phyloP scores from a whole-genome alignment of 2,797 vertebrate species.

The Steatocranus sp. region DNA sequence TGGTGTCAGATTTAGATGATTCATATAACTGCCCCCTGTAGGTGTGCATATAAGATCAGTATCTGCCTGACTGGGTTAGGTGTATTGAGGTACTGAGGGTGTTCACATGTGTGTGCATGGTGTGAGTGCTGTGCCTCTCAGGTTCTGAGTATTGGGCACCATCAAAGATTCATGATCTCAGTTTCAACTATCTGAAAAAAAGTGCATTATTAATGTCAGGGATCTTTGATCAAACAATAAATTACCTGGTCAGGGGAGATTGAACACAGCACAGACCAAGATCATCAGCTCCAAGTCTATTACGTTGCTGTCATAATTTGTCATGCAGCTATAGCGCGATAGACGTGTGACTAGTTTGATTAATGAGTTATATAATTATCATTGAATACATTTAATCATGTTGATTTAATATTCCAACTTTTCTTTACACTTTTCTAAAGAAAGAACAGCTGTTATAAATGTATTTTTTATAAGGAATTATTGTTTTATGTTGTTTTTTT shows the following conservation, averaged over 20 bases:
- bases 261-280: slow-evolving; percentile 31
- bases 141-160: slow-evolving; percentile 47
- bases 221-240: slow-evolving; percentile 76
- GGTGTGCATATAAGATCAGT: slow-evolving; percentile 16
- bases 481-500: neutral
- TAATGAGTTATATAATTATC: neutral
- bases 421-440: neutral
- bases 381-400: neutral
- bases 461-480: neutral
- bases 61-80: slow-evolving; percentile 1
- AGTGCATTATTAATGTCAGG: slow-evolving; percentile 70
- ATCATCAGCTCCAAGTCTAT: neutral
- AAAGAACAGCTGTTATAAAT: neutral
- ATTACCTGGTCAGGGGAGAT: slow-evolving; percentile 47
- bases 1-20: neutral
- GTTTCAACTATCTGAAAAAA: slow-evolving; percentile 57
- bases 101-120: neutral
- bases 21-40: slow-evolving; percentile 14
- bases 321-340: neutral
- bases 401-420: neutral
- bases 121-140: slow-evolving; percentile 29
- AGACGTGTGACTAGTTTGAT: neutral
- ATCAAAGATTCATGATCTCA: slow-evolving; percentile 68
- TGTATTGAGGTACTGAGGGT: neutral
- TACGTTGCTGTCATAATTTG: neutral